phyloP scores from a whole-genome alignment of 2,888 invertebrate species.

The Campoletis raptor region DNA sequence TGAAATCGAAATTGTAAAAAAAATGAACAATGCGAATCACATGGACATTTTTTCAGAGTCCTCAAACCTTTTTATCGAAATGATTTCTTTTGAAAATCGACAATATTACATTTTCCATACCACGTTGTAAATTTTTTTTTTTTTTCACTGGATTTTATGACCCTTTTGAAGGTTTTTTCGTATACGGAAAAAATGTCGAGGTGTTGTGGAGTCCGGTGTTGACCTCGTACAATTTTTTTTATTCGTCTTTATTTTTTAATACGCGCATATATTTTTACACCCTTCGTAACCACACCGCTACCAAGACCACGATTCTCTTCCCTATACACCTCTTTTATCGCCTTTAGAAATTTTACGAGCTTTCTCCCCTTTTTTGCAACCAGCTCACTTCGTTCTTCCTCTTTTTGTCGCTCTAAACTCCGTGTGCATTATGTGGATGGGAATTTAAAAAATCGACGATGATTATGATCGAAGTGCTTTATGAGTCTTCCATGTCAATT shows the following conservation, averaged over 20 bases:
- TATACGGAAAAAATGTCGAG: conserved; percentile 27
- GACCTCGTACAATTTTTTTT: conserved; percentile 29
- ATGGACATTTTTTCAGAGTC: too few relatives aligned
- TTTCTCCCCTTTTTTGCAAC: conserved; percentile 51
- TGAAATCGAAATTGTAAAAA: neutral
- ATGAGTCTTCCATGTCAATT: neutral
- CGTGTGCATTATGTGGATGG: neutral
- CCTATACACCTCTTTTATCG: conserved; percentile 77
- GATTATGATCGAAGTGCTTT: neutral
- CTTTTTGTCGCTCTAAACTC: neutral
- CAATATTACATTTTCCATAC: neutral
- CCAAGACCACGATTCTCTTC: conserved; percentile 47
- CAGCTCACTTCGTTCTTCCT: conserved; percentile 56
- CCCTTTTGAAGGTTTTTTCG: conserved; percentile 27
- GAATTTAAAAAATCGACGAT: neutral
- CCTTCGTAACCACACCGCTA: conserved; percentile 54
- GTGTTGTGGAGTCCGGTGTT: conserved; percentile 25
- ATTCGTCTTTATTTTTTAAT: conserved; percentile 26
- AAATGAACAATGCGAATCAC: neutral
- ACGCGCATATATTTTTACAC: conserved; percentile 51
- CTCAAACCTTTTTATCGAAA: neutral
- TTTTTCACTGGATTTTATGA: conserved; percentile 25
- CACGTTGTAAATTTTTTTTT: neutral
- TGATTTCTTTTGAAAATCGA: neutral
- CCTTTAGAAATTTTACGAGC: conserved; percentile 80